A percentile compares a stretch with the other conserved stretches of the same genome.
These are phyloP conservation scores for Mus caroli DNA, from an alignment of 2,797 vertebrate species.

Conservation along the genomic window DNA sequence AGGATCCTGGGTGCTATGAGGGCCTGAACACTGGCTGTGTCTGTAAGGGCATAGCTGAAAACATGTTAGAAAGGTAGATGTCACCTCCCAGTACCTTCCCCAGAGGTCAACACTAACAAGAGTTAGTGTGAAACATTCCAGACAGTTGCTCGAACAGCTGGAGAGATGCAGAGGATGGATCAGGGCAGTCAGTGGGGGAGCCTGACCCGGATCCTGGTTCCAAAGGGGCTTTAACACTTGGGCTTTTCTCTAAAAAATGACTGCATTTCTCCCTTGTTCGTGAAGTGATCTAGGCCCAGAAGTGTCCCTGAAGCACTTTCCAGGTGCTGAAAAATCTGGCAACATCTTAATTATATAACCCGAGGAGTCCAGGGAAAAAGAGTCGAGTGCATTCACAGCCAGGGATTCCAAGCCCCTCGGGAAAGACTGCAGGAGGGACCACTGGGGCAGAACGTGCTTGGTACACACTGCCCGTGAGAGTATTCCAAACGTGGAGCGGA, in stretches of 20 bases:
- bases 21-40: neutral
- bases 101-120: neutral
- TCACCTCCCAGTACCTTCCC: neutral
- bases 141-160: neutral
- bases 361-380: rapidly evolving
- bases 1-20: neutral
- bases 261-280: neutral
- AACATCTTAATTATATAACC: neutral
- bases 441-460: rapidly evolving
- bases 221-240: neutral
- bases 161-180: neutral
- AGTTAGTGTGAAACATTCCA: neutral
- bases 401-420: rapidly evolving
- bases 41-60: neutral
- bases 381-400: rapidly evolving
- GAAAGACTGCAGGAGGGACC: too few relatives aligned
- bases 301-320: neutral
- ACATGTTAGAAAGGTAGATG: neutral
- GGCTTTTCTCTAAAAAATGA: neutral
- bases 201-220: neutral
- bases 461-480: neutral
- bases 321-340: too few relatives aligned
- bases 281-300: neutral
- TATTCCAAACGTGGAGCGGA: rapidly evolving
- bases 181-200: neutral